Percentiles rank a stretch among this genome's conserved stretches.
These are phyloP conservation scores for Halichoeres trimaculatus DNA, from an alignment of 2,113 vertebrate species.

Conservation along the genomic window DNA sequence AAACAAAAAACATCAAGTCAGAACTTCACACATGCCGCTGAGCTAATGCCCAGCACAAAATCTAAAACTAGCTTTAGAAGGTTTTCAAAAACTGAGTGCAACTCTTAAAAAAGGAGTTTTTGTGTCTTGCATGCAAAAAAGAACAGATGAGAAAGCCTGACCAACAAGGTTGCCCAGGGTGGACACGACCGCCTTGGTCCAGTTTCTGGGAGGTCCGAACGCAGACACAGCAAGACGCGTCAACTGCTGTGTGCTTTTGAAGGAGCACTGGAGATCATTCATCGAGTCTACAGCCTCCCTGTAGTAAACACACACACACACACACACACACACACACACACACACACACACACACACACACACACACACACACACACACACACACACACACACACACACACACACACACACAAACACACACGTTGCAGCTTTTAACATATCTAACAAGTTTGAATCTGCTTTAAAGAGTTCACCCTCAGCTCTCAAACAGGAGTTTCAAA, in stretches of 20 bases:
- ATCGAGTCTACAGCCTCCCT: conserved; percentile 75
- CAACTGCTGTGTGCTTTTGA: conserved; percentile 26
- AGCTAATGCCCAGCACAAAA: too few relatives aligned
- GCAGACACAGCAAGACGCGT: conserved; percentile 61
- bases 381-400: too few relatives aligned
- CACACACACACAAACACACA: too few relatives aligned
- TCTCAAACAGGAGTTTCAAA: too few relatives aligned
- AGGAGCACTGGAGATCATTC: conserved; percentile 56
- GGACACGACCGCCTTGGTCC: conserved; percentile 65
- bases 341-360: too few relatives aligned
- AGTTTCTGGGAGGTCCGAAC: conserved; percentile 63
- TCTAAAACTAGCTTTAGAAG: not conserved
- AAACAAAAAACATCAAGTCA: conserved; percentile 12
- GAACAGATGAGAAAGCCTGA: conserved; percentile 27
- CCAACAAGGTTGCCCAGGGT: conserved; percentile 74
- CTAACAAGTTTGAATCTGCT: too few relatives aligned
- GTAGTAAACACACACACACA: conserved; percentile 30
- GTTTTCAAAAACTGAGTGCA: not conserved
- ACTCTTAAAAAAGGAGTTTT: not conserved
- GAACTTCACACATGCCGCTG: not conserved
- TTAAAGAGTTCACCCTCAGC: too few relatives aligned
- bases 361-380: too few relatives aligned
- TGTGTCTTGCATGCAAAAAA: not conserved
- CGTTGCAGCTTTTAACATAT: too few relatives aligned
- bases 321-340: too few relatives aligned